Base-by-base conservation (phyloP, 2,888 invertebrate genomes). In the Crepidodera aurea region DNA sequence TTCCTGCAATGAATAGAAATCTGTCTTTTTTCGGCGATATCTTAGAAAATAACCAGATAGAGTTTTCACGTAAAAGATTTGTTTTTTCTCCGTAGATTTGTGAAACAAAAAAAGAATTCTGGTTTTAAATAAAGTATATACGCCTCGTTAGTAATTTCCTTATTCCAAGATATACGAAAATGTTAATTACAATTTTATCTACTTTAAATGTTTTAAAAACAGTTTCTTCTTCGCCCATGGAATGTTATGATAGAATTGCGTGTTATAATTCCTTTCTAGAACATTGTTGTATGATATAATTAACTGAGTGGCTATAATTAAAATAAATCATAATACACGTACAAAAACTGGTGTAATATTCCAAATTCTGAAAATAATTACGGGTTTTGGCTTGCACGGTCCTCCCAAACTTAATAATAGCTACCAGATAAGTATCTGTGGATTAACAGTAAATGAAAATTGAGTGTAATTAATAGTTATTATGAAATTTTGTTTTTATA, bases 201-300 rank as follows among this genome's bases (percentile, higher is more conserved):
- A n/a, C n/a, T 39, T 39, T 16, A 39, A 15, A 39, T 13, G n/a
- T 2, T n/a, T n/a, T n/a, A n/a, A n/a, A n/a, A 39, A 39, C 39
- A 39, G 19, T 42, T 18, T 7, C 42, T 46, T 27, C 46, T 46
- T 46, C 46, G 8, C n/a, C 12, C 46, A 25, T 46, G 18, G 46
- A 46, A 46, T 46, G 5, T 46, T 22, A 46, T 46, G 25, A 46
- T 46, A 46, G 22, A 22, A 46, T 22, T 46, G 46, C 46, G 46
- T 46, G 25, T 19, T 46, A 46, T 27, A 46, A 46, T 25, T 46
- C 22, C n/a, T 18, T 25, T 27, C 19, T 46, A 27, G 3, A 46
- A 46, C 12, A 25, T 46, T 46, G 13, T 46, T 46, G 12, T 22
- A 46, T 8, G 22, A 6, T 46, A 25, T 13, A 46, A 46, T 46